Percentiles rank a stretch among this genome's conserved stretches.
These are phyloP conservation scores for Venustaconcha ellipsiformis DNA, from an alignment of 1,140 invertebrate species.

Conservation along the genomic window DNA sequence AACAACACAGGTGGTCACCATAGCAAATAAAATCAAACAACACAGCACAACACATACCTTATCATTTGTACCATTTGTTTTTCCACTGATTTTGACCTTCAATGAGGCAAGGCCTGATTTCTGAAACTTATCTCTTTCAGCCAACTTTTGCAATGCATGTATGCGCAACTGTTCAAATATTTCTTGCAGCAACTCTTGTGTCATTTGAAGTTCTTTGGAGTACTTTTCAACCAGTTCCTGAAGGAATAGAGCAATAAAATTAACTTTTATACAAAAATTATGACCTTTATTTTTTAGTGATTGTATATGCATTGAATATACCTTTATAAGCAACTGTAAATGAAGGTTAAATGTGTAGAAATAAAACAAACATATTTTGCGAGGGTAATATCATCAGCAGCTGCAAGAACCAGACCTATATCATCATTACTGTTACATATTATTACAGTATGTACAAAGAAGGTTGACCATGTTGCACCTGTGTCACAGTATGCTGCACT, in stretches of 20 bases:
- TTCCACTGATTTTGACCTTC: conserved; percentile 66
- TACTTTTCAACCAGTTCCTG: conserved; percentile 76
- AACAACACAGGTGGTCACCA: neutral
- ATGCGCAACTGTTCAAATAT: conserved; percentile 75
- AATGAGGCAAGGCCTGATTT: conserved; percentile 77
- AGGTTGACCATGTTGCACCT: too few species aligned
- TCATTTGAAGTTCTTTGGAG: conserved; percentile 71
- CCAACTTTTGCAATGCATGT: conserved; percentile 78
- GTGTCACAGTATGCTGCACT: too few species aligned
- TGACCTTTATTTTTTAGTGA: too few species aligned
- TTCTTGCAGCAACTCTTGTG: conserved; percentile 69
- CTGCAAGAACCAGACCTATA: too few species aligned
- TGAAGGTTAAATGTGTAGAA: too few species aligned
- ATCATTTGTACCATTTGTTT: neutral
- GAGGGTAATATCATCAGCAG: too few species aligned
- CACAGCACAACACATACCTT: neutral
- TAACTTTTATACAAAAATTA: too few species aligned
- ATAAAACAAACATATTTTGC: too few species aligned
- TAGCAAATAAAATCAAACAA: neutral
- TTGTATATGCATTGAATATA: too few species aligned
- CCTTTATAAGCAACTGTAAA: too few species aligned
- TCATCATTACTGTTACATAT: too few species aligned
- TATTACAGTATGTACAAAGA: too few species aligned
- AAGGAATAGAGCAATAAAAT: conserved; percentile 18
- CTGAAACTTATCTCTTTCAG: conserved; percentile 74